Evolutionary conservation across 2,113 vertebrate species (phyloP), one percentile per base, ranked within the genome.

Genomic region (Perognathus longimembris): DNA sequence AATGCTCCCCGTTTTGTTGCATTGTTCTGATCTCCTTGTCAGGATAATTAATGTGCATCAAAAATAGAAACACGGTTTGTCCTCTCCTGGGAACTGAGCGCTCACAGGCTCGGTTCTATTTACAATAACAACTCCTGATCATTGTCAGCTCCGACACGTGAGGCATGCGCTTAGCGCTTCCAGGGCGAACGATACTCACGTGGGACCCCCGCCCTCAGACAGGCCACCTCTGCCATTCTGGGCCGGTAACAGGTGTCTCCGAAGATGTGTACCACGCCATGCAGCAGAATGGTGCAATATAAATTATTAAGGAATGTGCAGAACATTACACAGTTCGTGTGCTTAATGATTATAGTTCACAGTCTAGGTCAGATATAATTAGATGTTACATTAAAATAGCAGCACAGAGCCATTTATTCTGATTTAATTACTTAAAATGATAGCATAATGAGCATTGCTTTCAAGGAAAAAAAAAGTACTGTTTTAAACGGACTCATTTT

Each of bases 351-450:
- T 95, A 97, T 97, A 98, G 99, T 99, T 99, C 98, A 98, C 97
- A 57, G 97, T 98, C 98, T 98, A 97, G 99, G 99, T 99, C 99
- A 99, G 98, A 98, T 98, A 98, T 99, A 98, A 99, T 99, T 99
- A 99, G 98, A 98, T 98, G 97, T 98, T 98, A 98, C 98, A 97
- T 98, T 98, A 98, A 99, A 98, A 98, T 98, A 98, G 98, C 98
- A 98, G 98, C 97, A 95, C 97, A 98, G 97, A 98, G 97, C 97
- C 98, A 98, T 99, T 99, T 99, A 98, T 99, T 99, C 98, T 97
- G 97, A 98, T 98, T 98, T 99, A 99, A 99, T 99, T 99, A 99
- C 98, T 98, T 98, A 98, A 98, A 99, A 99, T 98, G 98, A 98
- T 98, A 98, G 98, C 98, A 97, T 98, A 98, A 98, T 97, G 98